Conservation (phyloP, 2,888 invertebrate genomes). For the Microdon myrmicae region DNA sequence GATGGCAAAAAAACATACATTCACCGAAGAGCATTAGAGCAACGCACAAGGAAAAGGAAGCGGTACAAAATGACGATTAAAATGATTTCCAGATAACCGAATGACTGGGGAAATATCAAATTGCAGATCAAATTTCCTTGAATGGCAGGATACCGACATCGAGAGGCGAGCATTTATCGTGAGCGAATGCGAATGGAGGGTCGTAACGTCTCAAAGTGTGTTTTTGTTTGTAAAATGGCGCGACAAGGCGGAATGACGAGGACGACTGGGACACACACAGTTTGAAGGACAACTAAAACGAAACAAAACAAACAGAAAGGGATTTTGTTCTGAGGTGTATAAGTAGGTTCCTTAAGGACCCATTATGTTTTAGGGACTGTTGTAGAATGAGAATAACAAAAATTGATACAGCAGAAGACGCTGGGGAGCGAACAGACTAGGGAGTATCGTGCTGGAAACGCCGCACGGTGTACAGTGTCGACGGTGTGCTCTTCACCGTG, state of each 20-base stretch:
- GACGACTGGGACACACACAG: too few relatives aligned
- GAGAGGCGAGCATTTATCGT: constrained; percentile 23
- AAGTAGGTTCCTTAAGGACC: constrained; percentile 26
- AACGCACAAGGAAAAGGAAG: constrained; percentile 2
- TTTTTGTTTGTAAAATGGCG: constrained; percentile 41
- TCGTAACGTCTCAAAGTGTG: constrained; percentile 38
- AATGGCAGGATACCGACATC: constrained; percentile 35
- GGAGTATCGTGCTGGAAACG: too few relatives aligned
- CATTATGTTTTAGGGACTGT: constrained; percentile 47
- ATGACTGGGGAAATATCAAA: constrained; percentile 51
- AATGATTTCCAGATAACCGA: constrained; percentile 47
- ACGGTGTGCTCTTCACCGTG: too few relatives aligned
- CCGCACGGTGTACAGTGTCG: too few relatives aligned
- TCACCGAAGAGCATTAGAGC: not conserved
- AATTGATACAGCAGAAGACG: constrained; percentile 45
- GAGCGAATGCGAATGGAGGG: constrained; percentile 5
- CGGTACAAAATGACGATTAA: constrained; percentile 33
- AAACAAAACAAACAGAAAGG: constrained; percentile 32
- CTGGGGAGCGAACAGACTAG: too few relatives aligned
- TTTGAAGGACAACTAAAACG: not conserved
- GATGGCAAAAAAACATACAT: constrained; percentile 31
- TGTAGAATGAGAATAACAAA: constrained; percentile 42
- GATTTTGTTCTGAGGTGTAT: constrained; percentile 43
- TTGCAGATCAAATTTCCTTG: constrained; percentile 45
- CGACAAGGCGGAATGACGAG: too few relatives aligned